phyloP scores from a whole-genome alignment of 2,113 vertebrate genomes.

The Aythya baeri region DNA sequence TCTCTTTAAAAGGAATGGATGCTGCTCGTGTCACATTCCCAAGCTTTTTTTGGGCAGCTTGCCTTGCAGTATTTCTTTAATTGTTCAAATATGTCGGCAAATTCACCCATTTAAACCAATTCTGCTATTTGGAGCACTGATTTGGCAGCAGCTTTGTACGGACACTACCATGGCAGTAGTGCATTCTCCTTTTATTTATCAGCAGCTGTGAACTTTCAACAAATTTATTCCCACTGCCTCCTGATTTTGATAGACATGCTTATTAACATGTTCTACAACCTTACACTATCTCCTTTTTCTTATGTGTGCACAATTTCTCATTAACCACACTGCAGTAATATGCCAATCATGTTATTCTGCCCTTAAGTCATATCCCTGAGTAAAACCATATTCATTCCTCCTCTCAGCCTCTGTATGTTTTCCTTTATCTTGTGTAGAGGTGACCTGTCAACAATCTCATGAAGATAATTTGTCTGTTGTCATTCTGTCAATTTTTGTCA shows the following conservation, averaged over 20 bases:
- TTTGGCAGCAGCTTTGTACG: neutral
- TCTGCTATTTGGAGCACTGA: neutral
- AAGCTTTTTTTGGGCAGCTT: neutral
- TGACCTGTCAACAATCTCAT: rapidly evolving
- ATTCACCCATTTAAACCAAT: neutral
- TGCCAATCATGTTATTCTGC: neutral
- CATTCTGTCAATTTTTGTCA: neutral
- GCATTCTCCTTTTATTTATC: neutral
- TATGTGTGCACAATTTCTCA: neutral
- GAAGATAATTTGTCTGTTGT: neutral
- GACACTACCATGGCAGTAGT: neutral
- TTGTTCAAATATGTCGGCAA: neutral
- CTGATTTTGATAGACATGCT: neutral
- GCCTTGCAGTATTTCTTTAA: neutral
- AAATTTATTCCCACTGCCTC: neutral
- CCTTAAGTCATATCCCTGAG: neutral
- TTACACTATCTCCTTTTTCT: neutral
- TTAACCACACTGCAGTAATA: neutral
- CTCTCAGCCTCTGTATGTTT: neutral
- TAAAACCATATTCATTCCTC: neutral
- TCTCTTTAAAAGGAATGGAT: neutral
- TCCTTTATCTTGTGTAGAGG: neutral
- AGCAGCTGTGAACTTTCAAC: neutral
- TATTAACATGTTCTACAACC: neutral
- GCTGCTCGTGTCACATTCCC: neutral